These are phyloP conservation scores for Gallinago media DNA, from an alignment of 2,113 vertebrate genomes.

Conservation along the genomic window DNA sequence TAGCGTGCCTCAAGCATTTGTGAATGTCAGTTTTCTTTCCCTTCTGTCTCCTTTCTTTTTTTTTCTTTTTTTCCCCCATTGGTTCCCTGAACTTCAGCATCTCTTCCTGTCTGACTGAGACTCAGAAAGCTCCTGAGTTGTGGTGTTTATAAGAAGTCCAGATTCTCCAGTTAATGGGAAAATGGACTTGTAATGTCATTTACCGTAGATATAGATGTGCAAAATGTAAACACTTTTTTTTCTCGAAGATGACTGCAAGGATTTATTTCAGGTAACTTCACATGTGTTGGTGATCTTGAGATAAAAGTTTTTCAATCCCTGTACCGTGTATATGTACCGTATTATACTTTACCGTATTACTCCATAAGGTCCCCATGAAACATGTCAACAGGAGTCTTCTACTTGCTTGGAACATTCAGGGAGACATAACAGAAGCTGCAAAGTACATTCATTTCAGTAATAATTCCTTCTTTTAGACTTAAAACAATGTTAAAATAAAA, in stretches of 20 bases:
- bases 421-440: not conserved
- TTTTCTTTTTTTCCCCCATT: not conserved
- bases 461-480: not conserved
- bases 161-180: not conserved
- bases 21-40: not conserved
- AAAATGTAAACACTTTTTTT: not conserved
- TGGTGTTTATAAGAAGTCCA: not conserved
- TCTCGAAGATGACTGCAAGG: not conserved
- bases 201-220: not conserved
- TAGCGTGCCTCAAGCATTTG: not conserved
- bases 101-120: not conserved
- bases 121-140: not conserved
- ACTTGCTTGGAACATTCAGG: not conserved
- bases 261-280: not conserved
- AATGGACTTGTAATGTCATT: not conserved
- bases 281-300: not conserved
- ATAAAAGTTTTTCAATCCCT: not conserved
- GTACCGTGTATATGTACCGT: not conserved
- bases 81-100: not conserved
- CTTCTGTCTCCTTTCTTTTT: not conserved
- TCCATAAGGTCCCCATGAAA: not conserved
- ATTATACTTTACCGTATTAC: too few species aligned
- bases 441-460: not conserved
- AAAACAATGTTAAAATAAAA: not conserved
- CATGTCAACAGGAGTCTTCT: not conserved